Conservation (phyloP, 2,113 vertebrate genomes). For the Meles meles region DNA sequence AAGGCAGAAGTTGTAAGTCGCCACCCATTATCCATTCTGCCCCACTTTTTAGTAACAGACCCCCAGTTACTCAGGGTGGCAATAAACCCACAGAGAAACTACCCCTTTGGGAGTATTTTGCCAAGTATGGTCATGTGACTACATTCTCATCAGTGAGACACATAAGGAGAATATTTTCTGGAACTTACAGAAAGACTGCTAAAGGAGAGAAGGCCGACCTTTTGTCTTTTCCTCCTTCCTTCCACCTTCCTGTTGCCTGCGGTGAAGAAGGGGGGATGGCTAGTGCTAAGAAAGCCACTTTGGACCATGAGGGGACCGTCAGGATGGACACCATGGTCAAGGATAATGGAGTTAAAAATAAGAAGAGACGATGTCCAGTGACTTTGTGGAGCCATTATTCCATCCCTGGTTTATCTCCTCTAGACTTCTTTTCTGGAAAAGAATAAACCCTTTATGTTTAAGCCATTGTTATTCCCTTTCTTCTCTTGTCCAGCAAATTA, state of each 20-base stretch:
- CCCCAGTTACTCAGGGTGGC: not conserved
- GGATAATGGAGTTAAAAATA: not conserved
- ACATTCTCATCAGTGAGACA: not conserved
- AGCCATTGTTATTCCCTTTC: not conserved
- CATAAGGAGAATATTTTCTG: not conserved
- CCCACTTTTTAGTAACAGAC: not conserved
- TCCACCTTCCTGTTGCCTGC: not conserved
- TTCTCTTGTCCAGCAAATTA: not conserved
- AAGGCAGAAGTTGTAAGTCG: not conserved
- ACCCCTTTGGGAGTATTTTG: not conserved
- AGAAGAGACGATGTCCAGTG: not conserved
- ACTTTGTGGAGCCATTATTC: not conserved
- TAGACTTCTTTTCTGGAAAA: not conserved
- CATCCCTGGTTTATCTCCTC: not conserved
- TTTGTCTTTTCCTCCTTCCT: not conserved
- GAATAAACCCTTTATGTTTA: not conserved
- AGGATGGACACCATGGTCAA: not conserved
- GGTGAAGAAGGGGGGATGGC: not conserved
- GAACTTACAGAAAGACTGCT: not conserved
- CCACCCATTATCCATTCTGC: not conserved
- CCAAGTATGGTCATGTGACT: not conserved
- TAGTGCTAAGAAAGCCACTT: not conserved
- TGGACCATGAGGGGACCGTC: not conserved
- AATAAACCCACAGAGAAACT: not conserved
- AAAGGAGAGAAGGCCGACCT: not conserved